These are phyloP conservation scores for Julus scanicus DNA, from an alignment of 2,888 invertebrate species.

Conservation along the genomic window DNA sequence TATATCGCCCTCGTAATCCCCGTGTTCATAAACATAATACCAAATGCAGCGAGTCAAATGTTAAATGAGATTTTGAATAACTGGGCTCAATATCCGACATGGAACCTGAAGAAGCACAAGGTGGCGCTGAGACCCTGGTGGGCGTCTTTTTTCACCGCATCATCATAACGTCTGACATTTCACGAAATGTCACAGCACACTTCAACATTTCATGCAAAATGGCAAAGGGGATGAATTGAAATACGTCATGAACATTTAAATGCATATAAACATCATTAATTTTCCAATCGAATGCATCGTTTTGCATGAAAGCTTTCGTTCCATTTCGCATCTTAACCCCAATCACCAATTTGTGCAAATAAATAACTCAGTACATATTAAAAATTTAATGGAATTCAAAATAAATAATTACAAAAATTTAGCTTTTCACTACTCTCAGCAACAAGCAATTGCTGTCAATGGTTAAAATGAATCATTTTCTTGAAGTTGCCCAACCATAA, in stretches of 20 bases:
- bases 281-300: too few relatives aligned
- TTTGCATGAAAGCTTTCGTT: too few relatives aligned
- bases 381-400: too few relatives aligned
- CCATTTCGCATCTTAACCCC: too few relatives aligned
- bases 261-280: too few relatives aligned
- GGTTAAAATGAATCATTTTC: neutral
- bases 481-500: neutral
- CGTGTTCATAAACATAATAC: neutral
- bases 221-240: neutral
- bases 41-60: neutral
- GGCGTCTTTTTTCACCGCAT: too few relatives aligned
- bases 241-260: too few relatives aligned
- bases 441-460: neutral
- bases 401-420: too few relatives aligned
- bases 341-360: too few relatives aligned
- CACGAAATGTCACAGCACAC: neutral
- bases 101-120: neutral
- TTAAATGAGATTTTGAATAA: neutral
- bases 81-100: neutral
- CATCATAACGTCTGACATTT: neutral
- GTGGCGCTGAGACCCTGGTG: neutral
- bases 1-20: neutral
- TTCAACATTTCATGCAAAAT: neutral
- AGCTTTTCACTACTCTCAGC: neutral
- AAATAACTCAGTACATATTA: too few relatives aligned